Conservation (phyloP, 2,888 invertebrate species). For the Oxytorus armatus region DNA sequence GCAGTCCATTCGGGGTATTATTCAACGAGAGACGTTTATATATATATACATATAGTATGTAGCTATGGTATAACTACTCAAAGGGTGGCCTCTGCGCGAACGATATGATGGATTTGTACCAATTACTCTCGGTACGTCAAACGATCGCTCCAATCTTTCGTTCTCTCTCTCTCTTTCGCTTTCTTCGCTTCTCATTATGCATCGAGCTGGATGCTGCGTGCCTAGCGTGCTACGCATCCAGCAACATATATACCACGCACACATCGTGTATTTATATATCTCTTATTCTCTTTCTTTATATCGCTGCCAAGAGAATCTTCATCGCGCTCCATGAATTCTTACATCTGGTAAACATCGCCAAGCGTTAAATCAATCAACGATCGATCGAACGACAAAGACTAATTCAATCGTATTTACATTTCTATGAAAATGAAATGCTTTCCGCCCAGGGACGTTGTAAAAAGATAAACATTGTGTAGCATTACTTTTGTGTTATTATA, state of each 20-base stretch:
- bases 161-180: constrained; percentile 26
- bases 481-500: background rate
- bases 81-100: constrained; percentile 64
- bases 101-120: constrained; percentile 72
- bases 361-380: constrained; percentile 49
- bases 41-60: constrained; percentile 4
- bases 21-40: constrained; percentile 59
- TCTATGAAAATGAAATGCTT: background rate
- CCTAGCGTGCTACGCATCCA: constrained; percentile 66
- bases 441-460: background rate
- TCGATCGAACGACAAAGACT: constrained; percentile 20
- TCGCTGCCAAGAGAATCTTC: constrained; percentile 35
- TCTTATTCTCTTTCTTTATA: constrained; percentile 52
- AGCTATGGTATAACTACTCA: constrained; percentile 39
- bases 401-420: constrained; percentile 23
- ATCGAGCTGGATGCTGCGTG: constrained; percentile 66
- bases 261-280: constrained; percentile 36
- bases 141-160: constrained; percentile 48
- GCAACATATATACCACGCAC: constrained; percentile 2
- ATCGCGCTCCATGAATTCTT: constrained; percentile 64
- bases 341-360: constrained; percentile 55
- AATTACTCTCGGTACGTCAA: constrained; percentile 72
- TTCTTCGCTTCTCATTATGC: constrained; percentile 69
- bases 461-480: background rate
- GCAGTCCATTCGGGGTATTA: constrained; percentile 68